Base-by-base conservation (phyloP, 1,140 invertebrate species). In the Drosophila nannoptera region DNA sequence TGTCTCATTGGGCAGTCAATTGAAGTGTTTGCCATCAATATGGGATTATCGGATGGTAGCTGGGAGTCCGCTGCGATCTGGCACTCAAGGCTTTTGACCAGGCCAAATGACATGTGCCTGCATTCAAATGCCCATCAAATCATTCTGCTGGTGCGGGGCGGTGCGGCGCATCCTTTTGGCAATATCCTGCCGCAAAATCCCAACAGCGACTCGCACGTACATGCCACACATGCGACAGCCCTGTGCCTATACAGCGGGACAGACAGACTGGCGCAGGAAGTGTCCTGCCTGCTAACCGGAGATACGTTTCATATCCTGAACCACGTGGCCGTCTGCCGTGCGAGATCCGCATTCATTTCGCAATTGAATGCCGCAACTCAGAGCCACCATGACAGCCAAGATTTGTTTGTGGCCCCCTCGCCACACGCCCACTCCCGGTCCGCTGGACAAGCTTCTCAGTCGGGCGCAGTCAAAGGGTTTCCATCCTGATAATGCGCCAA, bases 271-370 rank as follows among this genome's bases (percentile, higher is more conserved):
- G 11, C 32, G 55, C 81, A 70, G 87, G 87, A 88, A 84, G 87
- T 88, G 87, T 88, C 87, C 87, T 84, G 87, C 87, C 87, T 82
- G 82, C 75, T 78, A 78, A 87, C 87, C 87, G 87, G 87, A 88
- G 87, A 88, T 88, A 84, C 71, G 82, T 84, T 88, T 84, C 82
- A 88, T 88, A 88, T 88, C 87, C 87, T 70, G 87, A 58, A 73
- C 76, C 75, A 84, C 69, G 60, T 61, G 63, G 61, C 62, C 53
- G 9, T 14, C 48, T 38, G 55, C 56, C 71, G 67, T 75, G 76
- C 14, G 65, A 73, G 77, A 67, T 54, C 66, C 67, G 45, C 59
- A 67, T 60, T 68, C 66, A 66, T 71, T 64, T 62, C 56, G 48
- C 55, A 63, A 75, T 73, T 84, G 73, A 84, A 78, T 78, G 61